Evolutionary conservation across 2,888 invertebrate genomes (phyloP), one percentile per base, ranked within the genome.

Genomic region (Adelognathus sp.): DNA sequence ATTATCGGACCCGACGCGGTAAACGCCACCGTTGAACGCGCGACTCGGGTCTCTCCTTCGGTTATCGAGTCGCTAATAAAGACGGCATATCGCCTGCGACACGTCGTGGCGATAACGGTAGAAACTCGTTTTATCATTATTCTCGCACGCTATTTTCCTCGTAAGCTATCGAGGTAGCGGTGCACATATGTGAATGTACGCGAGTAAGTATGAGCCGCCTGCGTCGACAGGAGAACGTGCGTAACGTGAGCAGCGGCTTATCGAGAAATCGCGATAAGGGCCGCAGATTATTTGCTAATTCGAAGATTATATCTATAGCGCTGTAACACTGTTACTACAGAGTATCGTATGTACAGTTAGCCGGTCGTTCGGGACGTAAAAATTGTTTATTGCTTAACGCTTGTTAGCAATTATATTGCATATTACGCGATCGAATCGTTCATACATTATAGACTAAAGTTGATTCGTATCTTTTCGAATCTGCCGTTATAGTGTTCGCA

Each of bases 1-100:
- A n/a, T 74, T 80, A 75, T 81, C 81, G 77, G 75, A 64, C 66
- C 39, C 72, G n/a, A n/a, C n/a, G n/a, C 36, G 54, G 50, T 58
- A 66, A 78, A 58, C 54, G 78, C 78, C 64, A 52, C 60, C 70
- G 27, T 69, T 72, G 54, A 70, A 76, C 44, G 70, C 44, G 60
- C 58, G 83, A 80, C 82, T 64, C 64, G 84, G n/a, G n/a, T n/a
- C n/a, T n/a, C 81, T 24, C 81, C 72, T 76, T 75, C 82, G 82
- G 75, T 79, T 79, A 87, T 88, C 88, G 83, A 78, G 80, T 81
- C 79, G 80, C 84, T 88, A 88, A 88, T 88, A 88, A 88, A 88
- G 81, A 82, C 83, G 79, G 82, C 81, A 81, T 67, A 67, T 86
- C 82, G 85, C 81, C n/a, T n/a, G n/a, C 80, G 82, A 86, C 83